Conservation (phyloP, 2,888 invertebrate genomes). For the Spialia ferax region DNA sequence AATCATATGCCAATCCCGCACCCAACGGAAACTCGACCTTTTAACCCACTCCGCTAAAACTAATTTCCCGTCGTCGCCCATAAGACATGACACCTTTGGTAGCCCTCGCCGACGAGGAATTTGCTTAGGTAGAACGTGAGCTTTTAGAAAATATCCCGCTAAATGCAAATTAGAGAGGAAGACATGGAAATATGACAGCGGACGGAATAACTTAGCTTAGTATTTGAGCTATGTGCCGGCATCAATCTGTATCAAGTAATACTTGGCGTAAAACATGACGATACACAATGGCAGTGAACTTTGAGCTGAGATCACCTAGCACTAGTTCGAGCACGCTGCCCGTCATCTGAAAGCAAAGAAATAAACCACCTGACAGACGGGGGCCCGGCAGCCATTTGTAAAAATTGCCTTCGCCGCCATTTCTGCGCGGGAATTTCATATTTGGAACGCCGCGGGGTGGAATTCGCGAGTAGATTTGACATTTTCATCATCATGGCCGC, state of each 20-base stretch:
- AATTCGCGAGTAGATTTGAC: constrained; percentile 74
- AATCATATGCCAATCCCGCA: constrained; percentile 67
- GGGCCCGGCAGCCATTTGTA: constrained; percentile 84
- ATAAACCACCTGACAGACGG: constrained; percentile 69
- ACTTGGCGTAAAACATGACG: background rate
- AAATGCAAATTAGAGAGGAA: constrained; percentile 75
- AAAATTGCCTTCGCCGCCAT: constrained; percentile 85
- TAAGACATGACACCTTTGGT: constrained; percentile 42
- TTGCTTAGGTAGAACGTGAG: constrained; percentile 75
- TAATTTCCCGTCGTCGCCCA: constrained; percentile 36
- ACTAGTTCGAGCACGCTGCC: constrained; percentile 38
- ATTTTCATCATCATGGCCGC: constrained; percentile 75
- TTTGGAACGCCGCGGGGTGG: constrained; percentile 80
- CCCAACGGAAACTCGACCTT: constrained; percentile 63
- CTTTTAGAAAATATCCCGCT: constrained; percentile 73
- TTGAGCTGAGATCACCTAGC: background rate
- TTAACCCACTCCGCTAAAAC: constrained; percentile 42
- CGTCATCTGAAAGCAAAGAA: constrained; percentile 52
- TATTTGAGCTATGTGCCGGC: constrained; percentile 39
- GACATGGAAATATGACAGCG: constrained; percentile 65
- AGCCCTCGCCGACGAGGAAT: constrained; percentile 50
- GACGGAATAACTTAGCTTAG: constrained; percentile 62
- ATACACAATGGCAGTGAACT: background rate
- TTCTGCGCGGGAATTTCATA: constrained; percentile 84
- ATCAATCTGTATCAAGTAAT: background rate